Evolutionary conservation across 2,797 vertebrate species (phyloP), one percentile per base, ranked within the genome.

Genomic region (Artibeus jamaicensis): DNA sequence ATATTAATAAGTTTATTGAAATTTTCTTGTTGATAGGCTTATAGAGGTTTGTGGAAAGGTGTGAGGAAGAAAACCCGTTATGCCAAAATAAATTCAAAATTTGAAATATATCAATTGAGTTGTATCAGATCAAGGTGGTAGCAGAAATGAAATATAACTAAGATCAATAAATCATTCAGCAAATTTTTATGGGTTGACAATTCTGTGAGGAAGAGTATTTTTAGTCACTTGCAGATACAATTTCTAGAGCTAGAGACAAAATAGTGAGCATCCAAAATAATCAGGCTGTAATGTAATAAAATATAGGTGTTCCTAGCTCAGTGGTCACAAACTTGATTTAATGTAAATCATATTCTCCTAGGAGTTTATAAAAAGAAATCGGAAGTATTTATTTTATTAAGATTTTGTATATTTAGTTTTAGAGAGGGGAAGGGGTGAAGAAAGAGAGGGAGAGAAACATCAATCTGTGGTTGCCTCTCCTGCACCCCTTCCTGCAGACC

Each of bases 161-260:
- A 83, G 19, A 62, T 76, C 62, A 96, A 37, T 76, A 29, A 62
- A 44, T 88, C 32, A 82, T n/a, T 87, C 18, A 86, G 5, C 2
- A 84, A 84, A 57, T 55, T 73, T 93, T 50, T 67, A 76, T 5
- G 37, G 59, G 73, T 22, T 73, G 44, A 79, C 34, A 82, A 24
- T 81, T 77, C 62, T 87, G 26, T 85, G 11, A 1, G 67, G 71
- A 37, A 1, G 1, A 91, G 3, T 50, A 1, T 82, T 79, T 9
- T 71, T 62, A 78, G 12, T 83, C 32, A 81, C 0, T 70, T 32
- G 4, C 77, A 78, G 39, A 50, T 73, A 65, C 0, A 37, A 78
- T 94, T 86, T 89, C 37, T 86, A 68, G 21, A 95, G 46, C 14
- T 65, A 9, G 26, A 93, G 24, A 46, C 42, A 93, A 92, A 97